phyloP scores from a whole-genome alignment of 1,140 invertebrate genomes.

The Triops cancriformis region DNA sequence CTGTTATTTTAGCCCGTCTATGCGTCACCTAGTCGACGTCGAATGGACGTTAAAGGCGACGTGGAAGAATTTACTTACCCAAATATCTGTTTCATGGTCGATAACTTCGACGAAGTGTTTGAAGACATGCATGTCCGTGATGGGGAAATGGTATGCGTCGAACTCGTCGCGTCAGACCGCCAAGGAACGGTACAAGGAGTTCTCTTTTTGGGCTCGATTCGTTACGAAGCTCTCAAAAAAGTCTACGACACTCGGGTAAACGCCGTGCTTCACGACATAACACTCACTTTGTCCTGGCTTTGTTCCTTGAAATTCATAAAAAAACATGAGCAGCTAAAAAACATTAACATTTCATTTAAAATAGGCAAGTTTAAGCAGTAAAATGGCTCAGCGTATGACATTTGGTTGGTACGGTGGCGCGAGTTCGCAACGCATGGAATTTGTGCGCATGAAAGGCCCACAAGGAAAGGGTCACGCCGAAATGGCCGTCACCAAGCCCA shows the following conservation, averaged over 20 bases:
- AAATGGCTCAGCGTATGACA: constrained; percentile 92
- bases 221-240: constrained; percentile 91
- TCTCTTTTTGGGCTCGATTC: constrained; percentile 91
- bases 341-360: no score
- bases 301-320: no score
- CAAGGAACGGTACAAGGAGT: constrained; percentile 76
- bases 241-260: constrained; percentile 91
- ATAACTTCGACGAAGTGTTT: constrained; percentile 99
- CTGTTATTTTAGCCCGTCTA: constrained; percentile 63
- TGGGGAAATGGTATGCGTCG: constrained; percentile 97
- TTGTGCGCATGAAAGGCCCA: constrained; percentile 95
- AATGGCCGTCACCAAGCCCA: constrained; percentile 90
- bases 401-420: constrained; percentile 77
- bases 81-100: constrained; percentile 97
- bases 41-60: constrained; percentile 97
- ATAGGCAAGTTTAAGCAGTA: constrained; percentile 84
- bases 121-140: constrained; percentile 90
- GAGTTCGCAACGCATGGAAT: constrained; percentile 80
- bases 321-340: no score
- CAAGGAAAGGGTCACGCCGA: constrained; percentile 94
- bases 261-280: not conserved
- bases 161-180: constrained; percentile 83
- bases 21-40: constrained; percentile 85
- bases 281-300: no score
- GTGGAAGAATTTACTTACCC: constrained; percentile 98